Percentiles rank a stretch among this genome's conserved stretches.
These are phyloP conservation scores for Thalassarche chlororhynchos DNA, from an alignment of 2,113 vertebrate genomes.

Conservation along the genomic window DNA sequence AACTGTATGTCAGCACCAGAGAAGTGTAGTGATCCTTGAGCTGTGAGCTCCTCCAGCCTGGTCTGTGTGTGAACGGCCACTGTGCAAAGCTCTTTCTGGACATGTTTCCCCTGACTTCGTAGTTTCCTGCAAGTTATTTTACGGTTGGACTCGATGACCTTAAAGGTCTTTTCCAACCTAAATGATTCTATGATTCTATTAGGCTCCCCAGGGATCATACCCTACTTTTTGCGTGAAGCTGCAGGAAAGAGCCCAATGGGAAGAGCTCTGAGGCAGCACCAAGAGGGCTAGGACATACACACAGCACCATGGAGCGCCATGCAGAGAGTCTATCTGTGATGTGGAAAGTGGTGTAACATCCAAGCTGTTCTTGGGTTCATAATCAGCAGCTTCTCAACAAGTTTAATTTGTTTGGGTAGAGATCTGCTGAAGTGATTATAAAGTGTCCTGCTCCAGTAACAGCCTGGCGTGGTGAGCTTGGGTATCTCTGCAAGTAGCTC, in stretches of 20 bases:
- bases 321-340: neutral
- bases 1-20: neutral
- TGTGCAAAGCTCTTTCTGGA: neutral
- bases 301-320: neutral
- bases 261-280: neutral
- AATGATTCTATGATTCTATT: neutral
- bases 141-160: rapidly evolving
- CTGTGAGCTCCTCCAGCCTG: neutral
- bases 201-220: too few species aligned
- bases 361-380: neutral
- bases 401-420: neutral
- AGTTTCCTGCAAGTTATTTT: neutral
- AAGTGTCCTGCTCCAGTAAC: neutral
- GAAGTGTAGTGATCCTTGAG: neutral
- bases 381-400: neutral
- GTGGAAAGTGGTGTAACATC: neutral
- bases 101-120: neutral
- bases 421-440: neutral
- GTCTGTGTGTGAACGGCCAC: neutral
- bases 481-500: neutral
- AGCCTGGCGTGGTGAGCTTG: neutral
- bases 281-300: neutral
- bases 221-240: neutral
- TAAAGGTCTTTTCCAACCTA: neutral
- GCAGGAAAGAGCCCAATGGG: neutral